Evolutionary conservation across 2,888 invertebrate species (phyloP), one percentile per base, ranked within the genome.

Genomic region (Cheilosia variabilis): DNA sequence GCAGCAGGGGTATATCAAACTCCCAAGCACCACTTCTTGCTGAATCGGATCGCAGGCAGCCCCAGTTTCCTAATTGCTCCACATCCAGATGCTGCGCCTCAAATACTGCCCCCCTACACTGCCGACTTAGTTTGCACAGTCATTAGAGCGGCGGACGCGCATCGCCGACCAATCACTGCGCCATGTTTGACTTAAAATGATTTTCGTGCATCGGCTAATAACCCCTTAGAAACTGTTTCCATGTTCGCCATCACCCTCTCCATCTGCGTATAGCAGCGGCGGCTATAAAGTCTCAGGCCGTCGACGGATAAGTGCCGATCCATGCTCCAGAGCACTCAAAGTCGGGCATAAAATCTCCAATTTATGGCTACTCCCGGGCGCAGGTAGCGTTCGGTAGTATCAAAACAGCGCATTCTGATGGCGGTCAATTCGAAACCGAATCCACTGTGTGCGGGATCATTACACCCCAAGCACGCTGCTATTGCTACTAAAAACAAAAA

Each of bases 251-350:
- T 79, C 60, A 41, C 15, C 57, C 7, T 15, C 7, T 6, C 27
- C 27, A 31, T 31, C 31, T 9, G 2, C 31, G 9, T 31, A 31
- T 31, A 9, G 31, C 2, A 58, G 65, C 72, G 60, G 68, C 50
- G n/a, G 45, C 43, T 41, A 82, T 82, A 52, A 82, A 75, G 66
- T 43, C 43, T 63, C 34, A 37, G 60, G 2, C 15, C 27, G 37
- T 22, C 24, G 47, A 19, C 47, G 13, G 52, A 31, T 81, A 86
- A 86, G 86, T 86, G 86, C 80, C 65, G 71, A 81, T 81, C 71
- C 86, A 86, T 86, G 86, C 86, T 76, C 60, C 60, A 55, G 60
- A 76, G 60, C 81, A 81, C 81, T 77, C 43, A 72, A 81, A 73
- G 58, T 58, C 71, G 34, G 43, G 53, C 55, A 84, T 80, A 73